phyloP scores from a whole-genome alignment of 2,797 vertebrate species.

The Staurois parvus region DNA sequence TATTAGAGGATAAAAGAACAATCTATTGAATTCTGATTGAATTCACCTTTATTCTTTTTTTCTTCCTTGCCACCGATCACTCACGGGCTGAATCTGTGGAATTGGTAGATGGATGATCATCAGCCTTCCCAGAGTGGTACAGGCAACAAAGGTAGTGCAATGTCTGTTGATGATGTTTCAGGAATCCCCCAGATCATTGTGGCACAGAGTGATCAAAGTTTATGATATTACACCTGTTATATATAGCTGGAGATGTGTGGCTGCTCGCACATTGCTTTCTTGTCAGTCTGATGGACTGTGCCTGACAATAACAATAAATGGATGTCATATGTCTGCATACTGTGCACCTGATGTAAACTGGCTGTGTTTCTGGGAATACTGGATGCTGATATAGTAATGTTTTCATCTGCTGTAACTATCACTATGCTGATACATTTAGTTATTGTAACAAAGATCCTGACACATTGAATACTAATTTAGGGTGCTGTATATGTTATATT shows the following conservation, averaged over 20 bases:
- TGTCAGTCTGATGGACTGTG: neutral
- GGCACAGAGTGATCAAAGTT: constrained; percentile 22
- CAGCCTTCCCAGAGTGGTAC: constrained; percentile 50
- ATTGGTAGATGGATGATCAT: constrained; percentile 56
- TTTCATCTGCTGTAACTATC: too few relatives aligned
- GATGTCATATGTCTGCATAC: neutral
- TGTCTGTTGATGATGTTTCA: constrained; percentile 49
- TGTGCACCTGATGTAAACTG: neutral
- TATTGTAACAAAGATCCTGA: too few relatives aligned
- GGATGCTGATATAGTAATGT: too few relatives aligned
- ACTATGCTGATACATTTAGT: too few relatives aligned
- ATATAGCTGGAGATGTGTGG: neutral
- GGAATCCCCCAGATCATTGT: constrained; percentile 38
- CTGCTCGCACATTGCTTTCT: neutral
- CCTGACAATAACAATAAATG: neutral
- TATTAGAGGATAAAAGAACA: too few relatives aligned
- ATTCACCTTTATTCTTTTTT: constrained; percentile 41
- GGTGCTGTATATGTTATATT: too few relatives aligned
- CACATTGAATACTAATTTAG: too few relatives aligned
- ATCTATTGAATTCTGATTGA: constrained; percentile 43
- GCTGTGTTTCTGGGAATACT: neutral
- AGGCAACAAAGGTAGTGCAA: constrained; percentile 60
- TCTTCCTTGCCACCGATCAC: constrained; percentile 51
- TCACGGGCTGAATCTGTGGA: constrained; percentile 58
- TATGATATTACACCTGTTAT: constrained; percentile 31